Percentiles rank a stretch among this genome's conserved stretches.
phyloP scores from a whole-genome alignment of 2,888 invertebrate genomes.

The Atethmia centrago region DNA sequence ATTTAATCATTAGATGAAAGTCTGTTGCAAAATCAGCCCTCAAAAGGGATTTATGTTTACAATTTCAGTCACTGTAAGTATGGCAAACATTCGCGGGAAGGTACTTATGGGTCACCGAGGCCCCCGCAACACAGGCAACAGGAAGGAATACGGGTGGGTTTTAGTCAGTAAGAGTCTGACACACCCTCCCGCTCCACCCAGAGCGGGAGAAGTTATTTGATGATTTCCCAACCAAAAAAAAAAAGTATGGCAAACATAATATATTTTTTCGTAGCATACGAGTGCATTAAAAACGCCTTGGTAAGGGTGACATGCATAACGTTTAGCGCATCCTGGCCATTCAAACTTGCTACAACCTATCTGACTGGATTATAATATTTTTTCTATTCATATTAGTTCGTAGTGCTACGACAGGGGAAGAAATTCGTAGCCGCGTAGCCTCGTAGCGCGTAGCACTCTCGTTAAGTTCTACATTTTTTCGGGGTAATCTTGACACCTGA shows the following conservation, averaged over 20 bases:
- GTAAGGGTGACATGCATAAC: too few relatives aligned
- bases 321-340: too few relatives aligned
- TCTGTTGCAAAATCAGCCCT: neutral
- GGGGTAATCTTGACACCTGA: neutral
- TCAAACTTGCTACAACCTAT: neutral
- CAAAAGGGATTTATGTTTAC: neutral
- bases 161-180: too few relatives aligned
- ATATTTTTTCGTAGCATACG: neutral
- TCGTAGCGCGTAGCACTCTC: conserved; percentile 40
- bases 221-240: too few relatives aligned
- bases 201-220: too few relatives aligned
- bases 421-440: conserved; percentile 42
- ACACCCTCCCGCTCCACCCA: too few relatives aligned
- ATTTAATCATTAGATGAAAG: neutral
- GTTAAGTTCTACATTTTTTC: neutral
- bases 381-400: neutral
- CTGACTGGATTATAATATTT: too few relatives aligned
- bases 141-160: too few relatives aligned
- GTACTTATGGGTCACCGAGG: too few relatives aligned
- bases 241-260: rapidly evolving
- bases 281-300: too few relatives aligned
- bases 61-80: neutral
- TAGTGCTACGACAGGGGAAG: conserved; percentile 19
- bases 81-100: too few relatives aligned
- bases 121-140: too few relatives aligned